Conservation (phyloP, 2,888 invertebrate species). For the Lumbricus terrestris region DNA sequence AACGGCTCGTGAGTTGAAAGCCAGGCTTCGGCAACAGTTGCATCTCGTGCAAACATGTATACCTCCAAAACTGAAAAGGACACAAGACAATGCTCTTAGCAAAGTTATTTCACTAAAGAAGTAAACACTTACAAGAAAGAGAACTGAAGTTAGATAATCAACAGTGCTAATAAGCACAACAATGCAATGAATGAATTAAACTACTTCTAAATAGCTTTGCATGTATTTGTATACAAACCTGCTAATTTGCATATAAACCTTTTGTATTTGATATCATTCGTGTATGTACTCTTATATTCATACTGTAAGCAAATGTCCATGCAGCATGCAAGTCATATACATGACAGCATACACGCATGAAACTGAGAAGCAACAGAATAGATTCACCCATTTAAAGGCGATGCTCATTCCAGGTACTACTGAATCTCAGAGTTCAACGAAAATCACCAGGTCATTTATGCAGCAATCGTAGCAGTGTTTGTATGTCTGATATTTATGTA, state of each 20-base stretch:
- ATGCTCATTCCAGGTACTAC: not conserved
- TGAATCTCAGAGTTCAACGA: not conserved
- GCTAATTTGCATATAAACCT: not conserved
- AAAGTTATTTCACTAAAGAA: not conserved
- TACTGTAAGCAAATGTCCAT: not conserved
- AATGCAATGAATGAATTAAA: not conserved
- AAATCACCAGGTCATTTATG: not conserved
- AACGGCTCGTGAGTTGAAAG: conserved; percentile 98
- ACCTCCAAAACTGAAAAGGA: conserved; percentile 82
- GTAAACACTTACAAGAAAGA: not conserved
- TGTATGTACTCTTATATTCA: not conserved
- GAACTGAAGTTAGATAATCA: not conserved
- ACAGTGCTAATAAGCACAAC: not conserved
- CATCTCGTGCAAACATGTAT: conserved; percentile 98
- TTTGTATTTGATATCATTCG: too few species aligned
- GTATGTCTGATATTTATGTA: too few species aligned
- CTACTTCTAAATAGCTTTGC: not conserved
- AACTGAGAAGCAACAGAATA: not conserved
- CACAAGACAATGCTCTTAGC: conserved; percentile 38
- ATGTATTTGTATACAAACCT: not conserved
- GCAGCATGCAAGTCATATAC: not conserved
- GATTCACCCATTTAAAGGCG: not conserved
- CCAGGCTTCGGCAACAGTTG: conserved; percentile 99
- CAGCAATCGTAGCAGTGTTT: not conserved
- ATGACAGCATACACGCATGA: not conserved